Base-by-base conservation (phyloP, 2,113 vertebrate species). In the Alosa alosa region DNA sequence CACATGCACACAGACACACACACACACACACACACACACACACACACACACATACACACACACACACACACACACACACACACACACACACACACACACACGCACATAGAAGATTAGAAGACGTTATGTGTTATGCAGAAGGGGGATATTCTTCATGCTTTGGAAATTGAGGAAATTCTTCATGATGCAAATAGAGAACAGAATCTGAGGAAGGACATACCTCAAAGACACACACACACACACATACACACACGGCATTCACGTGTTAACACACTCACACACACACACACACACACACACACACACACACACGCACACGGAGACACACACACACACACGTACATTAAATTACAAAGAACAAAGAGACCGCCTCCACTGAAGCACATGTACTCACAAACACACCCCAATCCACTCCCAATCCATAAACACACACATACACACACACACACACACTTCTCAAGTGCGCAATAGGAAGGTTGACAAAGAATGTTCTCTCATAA, bases 151-250 rank as follows among this genome's bases (percentile, higher is more conserved):
- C 8, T 31, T 31, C 7, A 68, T 11, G n/a, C 64, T 10, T 6
- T 31, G 64, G 25, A 31, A 68, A 68, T 25, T 11, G 6, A 68
- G 25, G 64, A 68, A 68, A 68, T 68, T 31, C n/a, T 31, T 25
- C n/a, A 64, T 64, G 57, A n/a, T 64, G 9, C 64, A 68, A 68
- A 11, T 11, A n/a, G 64, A 68, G 64, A 10, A 11, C 64, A 68
- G 64, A 68, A 68, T 68, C n/a, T 68, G n/a, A 68, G 11, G n/a
- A 68, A 31, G 64, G 64, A 68, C 64, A 68, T 31, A 68, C 64
- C 64, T 31, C 64, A 25, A 68, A 25, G n/a, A 31, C 64, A 25
- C n/a, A 8, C 64, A 25, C 64, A 31, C 11, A 55, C 50, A 55
- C 50, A 25, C 60, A 25, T 6, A 6, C 60, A 25, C 60, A 25